Conservation (phyloP, 2,888 invertebrate genomes). For the Aleiodes testaceus region DNA sequence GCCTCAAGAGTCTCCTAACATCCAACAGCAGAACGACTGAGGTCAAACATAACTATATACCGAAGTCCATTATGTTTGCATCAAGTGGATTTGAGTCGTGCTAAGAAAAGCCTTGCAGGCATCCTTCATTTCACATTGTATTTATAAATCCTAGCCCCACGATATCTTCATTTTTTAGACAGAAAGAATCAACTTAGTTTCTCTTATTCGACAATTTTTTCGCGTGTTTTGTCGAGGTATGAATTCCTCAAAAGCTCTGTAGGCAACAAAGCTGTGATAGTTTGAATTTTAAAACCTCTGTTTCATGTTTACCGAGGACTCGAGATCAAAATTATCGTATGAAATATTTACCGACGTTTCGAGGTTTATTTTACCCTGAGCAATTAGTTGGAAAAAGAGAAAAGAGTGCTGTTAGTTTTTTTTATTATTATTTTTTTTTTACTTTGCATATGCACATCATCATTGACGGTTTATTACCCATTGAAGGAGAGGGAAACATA, state of each 20-base stretch:
- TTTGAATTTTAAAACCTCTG: slow-evolving; percentile 23
- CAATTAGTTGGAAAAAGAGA: slow-evolving; percentile 38
- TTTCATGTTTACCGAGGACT: slow-evolving; percentile 32
- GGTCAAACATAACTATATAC: slow-evolving; percentile 37
- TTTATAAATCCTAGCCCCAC: neutral
- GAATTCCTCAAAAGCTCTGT: neutral
- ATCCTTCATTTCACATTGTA: slow-evolving; percentile 18
- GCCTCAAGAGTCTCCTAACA: slow-evolving; percentile 40
- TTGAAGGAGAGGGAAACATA: slow-evolving; percentile 12
- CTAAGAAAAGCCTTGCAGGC: slow-evolving; percentile 15
- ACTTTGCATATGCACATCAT: neutral
- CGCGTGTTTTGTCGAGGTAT: neutral
- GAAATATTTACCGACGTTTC: slow-evolving; percentile 4
- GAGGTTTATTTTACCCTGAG: slow-evolving; percentile 36
- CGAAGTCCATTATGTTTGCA: slow-evolving; percentile 37
- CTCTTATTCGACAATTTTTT: neutral
- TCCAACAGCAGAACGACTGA: slow-evolving; percentile 23
- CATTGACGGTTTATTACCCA: slow-evolving; percentile 1
- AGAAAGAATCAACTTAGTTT: too few relatives aligned
- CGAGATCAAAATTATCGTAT: slow-evolving; percentile 20
- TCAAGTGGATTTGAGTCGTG: slow-evolving; percentile 34
- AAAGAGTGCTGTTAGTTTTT: neutral
- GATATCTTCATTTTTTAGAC: neutral
- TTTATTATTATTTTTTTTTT: neutral
- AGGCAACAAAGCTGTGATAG: neutral